Evolutionary conservation across 2,113 vertebrate genomes (phyloP).

Genomic region (Progne subis): DNA sequence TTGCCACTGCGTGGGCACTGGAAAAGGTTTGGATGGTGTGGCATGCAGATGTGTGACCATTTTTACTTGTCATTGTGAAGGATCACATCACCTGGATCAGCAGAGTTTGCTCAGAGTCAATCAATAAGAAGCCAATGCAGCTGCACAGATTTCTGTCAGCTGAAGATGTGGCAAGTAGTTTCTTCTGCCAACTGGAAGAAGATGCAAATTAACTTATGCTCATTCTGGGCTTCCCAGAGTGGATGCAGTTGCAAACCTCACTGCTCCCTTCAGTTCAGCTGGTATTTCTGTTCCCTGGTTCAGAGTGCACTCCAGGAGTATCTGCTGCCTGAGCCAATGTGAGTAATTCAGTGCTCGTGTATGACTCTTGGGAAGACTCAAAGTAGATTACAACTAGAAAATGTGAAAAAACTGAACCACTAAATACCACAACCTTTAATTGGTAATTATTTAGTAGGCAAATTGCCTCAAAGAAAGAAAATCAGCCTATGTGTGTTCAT

Average conservation of each 20-base stretch:
- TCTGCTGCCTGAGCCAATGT: not conserved
- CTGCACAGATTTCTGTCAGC: not conserved
- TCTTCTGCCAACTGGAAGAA: not conserved
- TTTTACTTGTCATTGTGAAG: not conserved
- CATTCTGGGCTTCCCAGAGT: not conserved
- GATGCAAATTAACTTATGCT: not conserved
- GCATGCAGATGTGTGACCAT: not conserved
- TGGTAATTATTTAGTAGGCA: not conserved
- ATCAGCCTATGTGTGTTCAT: not conserved
- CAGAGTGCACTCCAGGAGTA: not conserved
- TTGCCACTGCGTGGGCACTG: not conserved
- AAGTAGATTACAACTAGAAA: not conserved
- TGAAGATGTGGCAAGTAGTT: not conserved
- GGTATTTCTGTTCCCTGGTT: not conserved
- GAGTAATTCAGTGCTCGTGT: not conserved
- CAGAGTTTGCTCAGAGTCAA: not conserved
- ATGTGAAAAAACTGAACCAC: not conserved
- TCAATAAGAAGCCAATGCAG: not conserved
- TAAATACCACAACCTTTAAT: not conserved
- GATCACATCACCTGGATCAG: not conserved
- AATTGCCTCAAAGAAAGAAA: not conserved
- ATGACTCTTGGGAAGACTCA: not conserved
- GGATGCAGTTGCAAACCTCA: not conserved
- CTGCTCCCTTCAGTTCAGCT: not conserved
- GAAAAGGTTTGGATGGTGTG: not conserved